Evolutionary conservation across 1,140 invertebrate genomes (phyloP).

Genomic region (Teleogryllus occipitalis): DNA sequence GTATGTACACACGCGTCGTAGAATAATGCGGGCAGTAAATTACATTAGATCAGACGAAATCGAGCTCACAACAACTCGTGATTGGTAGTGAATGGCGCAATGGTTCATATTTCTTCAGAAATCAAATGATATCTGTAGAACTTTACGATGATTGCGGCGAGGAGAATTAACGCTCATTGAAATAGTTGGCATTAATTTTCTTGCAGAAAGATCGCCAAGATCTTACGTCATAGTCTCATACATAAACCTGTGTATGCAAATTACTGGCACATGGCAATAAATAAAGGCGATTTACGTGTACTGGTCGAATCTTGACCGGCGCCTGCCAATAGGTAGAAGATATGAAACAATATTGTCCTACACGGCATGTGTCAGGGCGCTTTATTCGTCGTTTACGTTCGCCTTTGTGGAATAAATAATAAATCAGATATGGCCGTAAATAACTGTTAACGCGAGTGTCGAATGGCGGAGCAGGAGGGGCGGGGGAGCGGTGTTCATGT

Average conservation of each 20-base stretch:
- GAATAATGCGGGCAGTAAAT: too few species aligned
- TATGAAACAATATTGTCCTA: neutral
- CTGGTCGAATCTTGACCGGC: neutral
- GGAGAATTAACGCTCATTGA: neutral
- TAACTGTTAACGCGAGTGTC: too few species aligned
- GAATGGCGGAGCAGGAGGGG: too few species aligned
- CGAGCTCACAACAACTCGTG: too few species aligned
- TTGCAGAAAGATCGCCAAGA: neutral
- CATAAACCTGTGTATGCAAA: neutral
- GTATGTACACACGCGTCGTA: too few species aligned
- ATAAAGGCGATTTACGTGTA: neutral
- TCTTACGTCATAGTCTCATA: neutral
- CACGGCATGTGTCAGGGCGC: too few species aligned
- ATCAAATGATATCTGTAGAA: neutral
- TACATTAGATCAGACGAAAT: too few species aligned
- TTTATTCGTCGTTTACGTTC: too few species aligned
- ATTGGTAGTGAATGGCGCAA: too few species aligned
- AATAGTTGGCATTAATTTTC: neutral
- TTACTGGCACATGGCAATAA: neutral
- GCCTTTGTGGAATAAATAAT: too few species aligned
- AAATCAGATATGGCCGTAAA: too few species aligned
- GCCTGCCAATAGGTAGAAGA: neutral
- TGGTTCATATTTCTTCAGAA: neutral
- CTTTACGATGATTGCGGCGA: neutral
- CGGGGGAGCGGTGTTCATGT: too few species aligned